Percentiles rank a stretch among this genome's conserved stretches.
Conservation (phyloP, 2,113 vertebrate genomes). For the Enhydra lutris region DNA sequence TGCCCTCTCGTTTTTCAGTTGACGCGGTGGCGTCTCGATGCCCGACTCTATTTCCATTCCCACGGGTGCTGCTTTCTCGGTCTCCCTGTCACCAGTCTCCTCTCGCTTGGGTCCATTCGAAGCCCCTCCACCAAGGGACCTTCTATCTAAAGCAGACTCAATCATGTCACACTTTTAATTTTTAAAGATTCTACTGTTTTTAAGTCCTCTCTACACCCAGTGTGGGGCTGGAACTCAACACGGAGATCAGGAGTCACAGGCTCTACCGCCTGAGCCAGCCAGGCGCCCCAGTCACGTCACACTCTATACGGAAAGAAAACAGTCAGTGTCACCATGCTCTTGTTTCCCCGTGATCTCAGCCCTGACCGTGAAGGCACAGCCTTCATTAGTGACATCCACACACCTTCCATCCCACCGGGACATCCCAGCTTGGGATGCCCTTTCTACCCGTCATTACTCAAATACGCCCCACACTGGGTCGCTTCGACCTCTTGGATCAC, state of each 20-base stretch:
- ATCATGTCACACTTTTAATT: background rate
- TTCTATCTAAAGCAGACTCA: background rate
- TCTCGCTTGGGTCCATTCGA: fast-evolving
- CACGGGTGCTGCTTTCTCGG: no score
- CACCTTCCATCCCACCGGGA: fast-evolving
- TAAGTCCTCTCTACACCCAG: background rate
- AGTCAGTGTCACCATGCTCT: background rate
- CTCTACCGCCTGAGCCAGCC: background rate
- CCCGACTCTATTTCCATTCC: background rate
- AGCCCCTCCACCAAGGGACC: background rate
- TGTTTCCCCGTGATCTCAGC: background rate
- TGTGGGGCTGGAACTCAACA: background rate
- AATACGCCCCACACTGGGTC: background rate
- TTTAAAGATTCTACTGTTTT: background rate
- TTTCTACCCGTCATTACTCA: background rate
- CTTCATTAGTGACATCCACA: fast-evolving
- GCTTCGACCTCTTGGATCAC: fast-evolving
- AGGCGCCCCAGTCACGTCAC: fast-evolving
- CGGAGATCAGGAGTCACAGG: background rate
- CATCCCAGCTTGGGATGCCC: fast-evolving
- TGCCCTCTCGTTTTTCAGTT: background rate
- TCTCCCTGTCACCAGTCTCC: background rate
- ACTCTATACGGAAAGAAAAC: background rate
- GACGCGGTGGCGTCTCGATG: fast-evolving
- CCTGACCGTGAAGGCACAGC: fast-evolving